Base-by-base conservation (phyloP, 2,113 vertebrate species). In the Grantiella picta region DNA sequence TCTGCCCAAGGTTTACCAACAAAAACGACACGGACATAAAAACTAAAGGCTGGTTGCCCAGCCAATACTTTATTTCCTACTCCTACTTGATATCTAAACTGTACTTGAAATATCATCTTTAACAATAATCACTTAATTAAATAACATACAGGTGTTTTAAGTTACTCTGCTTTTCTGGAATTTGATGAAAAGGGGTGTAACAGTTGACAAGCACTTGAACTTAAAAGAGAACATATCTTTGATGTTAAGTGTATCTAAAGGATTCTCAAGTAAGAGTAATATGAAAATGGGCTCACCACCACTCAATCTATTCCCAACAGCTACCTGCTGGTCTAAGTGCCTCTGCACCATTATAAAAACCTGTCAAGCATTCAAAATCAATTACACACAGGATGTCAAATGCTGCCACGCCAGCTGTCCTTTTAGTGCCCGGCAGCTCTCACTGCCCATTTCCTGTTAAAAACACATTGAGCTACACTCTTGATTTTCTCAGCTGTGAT, bases 341-440 rank as follows among this genome's bases (percentile, higher is more conserved):
- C 94, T 94, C 94, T 44, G 38, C 80, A 64, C 80, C 90, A 65
- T 95, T 92, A 95, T 90, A 97, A 96, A 97, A 95, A 95, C 59
- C 94, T 94, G 89, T 94, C 95, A 97, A 95, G 95, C 94, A 96
- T 97, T 98, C 97, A 90, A 97, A 98, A 88, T 75, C 97, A 98
- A 97, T 98, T 97, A 96, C 84, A 96, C 89, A 94, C 79, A 94
- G 96, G 97, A 97, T 97, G 95, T 96, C 94, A 95, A 92, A 77
- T 61, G 77, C 95, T 97, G 92, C 97, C 94, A 95, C 28, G 50
- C 95, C 95, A 97, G 91, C 93, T 98, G 96, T 97, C 96, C 95
- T 92, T 91, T 90, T 50, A 36, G 76, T 90, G 83, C 89, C 49
- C 8, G 18, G 91, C 16, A 25, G 63, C 76, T 93, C 80, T 82